Base-by-base conservation (phyloP, 2,797 vertebrate species). In the Chelmon rostratus region DNA sequence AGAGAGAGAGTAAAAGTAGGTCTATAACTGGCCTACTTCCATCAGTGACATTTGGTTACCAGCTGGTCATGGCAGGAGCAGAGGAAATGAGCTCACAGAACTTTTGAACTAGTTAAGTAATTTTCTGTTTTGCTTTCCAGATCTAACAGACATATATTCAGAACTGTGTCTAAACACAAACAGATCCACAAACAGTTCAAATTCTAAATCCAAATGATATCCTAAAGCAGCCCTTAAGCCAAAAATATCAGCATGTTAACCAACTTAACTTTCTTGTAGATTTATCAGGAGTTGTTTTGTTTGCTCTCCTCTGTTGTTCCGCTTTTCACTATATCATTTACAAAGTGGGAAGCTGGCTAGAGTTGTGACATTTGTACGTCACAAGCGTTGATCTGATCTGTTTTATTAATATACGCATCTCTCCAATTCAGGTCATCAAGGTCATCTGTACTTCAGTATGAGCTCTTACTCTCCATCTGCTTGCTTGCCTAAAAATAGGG, bases 291-390 rank as follows among this genome's bases (percentile, higher is more conserved):
- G 49, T 6, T 28, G 9, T 35, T 40, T 74, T 33, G 0, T 37
- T 47, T 38, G 53, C 23, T 16, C 21, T 74, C 42, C 21, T 74
- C 6, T 40, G 1, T 6, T 56, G 25, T 73, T 84, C 68, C 40
- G 68, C 13, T 57, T 65, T 61, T 12, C 19, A 49, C 21, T 35
- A 3, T 11, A 35, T 19, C 12, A 12, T 37, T n/a, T n/a, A n/a
- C 23, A 4, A 28, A 11, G 3, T 53, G 1, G 38, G 40, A 56
- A n/a, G 25, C 12, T 9, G 0, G 11, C 65, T 18, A 28, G 50
- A 54, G 15, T 21, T 54, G 6, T 15, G 21, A 16, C 12, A 5
- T 63, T 63, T 31, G 9, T 44, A 3, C 2, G 19, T 53, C 9
- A 67, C 18, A 16, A 23, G 4, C 1, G 0, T 31, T 31, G 25